A percentile compares a stretch with the other conserved stretches of the same genome.
phyloP scores from a whole-genome alignment of 2,797 vertebrate genomes.

The Lerista edwardsae region DNA sequence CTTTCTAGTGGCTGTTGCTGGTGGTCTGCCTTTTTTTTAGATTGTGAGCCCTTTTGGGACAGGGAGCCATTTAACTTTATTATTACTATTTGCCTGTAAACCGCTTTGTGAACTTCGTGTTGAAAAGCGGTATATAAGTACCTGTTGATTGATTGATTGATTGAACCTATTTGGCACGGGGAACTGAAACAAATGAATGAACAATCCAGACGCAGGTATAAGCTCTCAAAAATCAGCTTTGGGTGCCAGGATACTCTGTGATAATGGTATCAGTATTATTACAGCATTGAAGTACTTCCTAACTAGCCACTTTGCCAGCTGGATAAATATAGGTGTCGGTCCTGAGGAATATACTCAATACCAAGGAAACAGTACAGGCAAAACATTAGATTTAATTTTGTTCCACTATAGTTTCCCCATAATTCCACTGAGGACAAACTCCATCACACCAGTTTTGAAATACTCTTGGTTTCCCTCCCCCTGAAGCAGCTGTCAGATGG shows the following conservation, averaged over 20 bases:
- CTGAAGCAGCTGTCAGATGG: slow-evolving; percentile 66
- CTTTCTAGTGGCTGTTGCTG: too few species aligned
- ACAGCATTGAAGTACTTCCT: not conserved
- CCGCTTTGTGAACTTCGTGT: too few species aligned
- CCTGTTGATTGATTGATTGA: too few species aligned
- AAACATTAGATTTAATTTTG: slow-evolving; percentile 1
- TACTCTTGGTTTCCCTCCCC: slow-evolving; percentile 32
- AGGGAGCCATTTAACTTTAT: too few species aligned
- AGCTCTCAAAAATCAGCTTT: not conserved
- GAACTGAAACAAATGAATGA: not conserved
- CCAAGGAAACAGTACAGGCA: not conserved
- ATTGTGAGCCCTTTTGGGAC: too few species aligned
- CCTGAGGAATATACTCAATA: not conserved
- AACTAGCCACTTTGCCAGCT: not conserved
- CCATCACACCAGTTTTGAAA: slow-evolving; percentile 48
- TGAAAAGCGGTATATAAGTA: too few species aligned
- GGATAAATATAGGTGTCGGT: not conserved
- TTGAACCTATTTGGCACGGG: too few species aligned
- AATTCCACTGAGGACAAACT: not conserved
- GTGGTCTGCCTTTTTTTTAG: too few species aligned
- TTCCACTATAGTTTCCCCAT: not conserved
- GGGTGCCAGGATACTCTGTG: not conserved
- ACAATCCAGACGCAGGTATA: not conserved
- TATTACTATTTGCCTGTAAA: too few species aligned
- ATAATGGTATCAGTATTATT: not conserved